Base-by-base conservation (phyloP, 2,113 vertebrate species). In the Plotosus lineatus region DNA sequence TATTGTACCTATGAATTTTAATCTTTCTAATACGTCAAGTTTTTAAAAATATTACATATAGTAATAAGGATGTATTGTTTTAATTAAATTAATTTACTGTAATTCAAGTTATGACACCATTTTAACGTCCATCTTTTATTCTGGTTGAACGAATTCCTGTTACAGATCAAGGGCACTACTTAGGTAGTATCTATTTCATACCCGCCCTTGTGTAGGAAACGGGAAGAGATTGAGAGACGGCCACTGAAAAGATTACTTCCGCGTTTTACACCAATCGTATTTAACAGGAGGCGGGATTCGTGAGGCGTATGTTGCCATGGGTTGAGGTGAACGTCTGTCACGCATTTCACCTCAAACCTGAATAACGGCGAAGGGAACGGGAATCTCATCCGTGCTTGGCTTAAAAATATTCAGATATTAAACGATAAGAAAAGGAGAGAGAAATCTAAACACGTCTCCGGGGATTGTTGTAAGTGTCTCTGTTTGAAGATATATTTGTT, bases 331-430 rank as follows among this genome's bases (percentile, higher is more conserved):
- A 17, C 40, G 77, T 58, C 86, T 60, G 28, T 81, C 77, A 69
- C 8, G 1, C 48, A 11, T 51, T 78, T 72, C 12, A 26, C 60
- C n/a, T 82, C 83, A 48, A 61, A 44, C 66, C 46, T 66, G 73
- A 81, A 86, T 86, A 92, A 91, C 90, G 86, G 85, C 87, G 89
- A 91, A 91, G 89, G 85, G 17, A 69, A 84, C 87, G 83, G 79
- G 81, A 79, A 80, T 80, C 74, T 84, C 60, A 42, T 56, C 66
- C 19, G 33, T 26, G 78, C 78, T 84, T 82, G 33, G 46, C 15
- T n/a, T 55, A 23, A 23, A 10, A 23, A 55, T n/a, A 11, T 11
- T 69, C 14, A 60, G 36, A 44, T 26, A 19, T 3, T 33, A 4
- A 28, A 66, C 40, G 76, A 31, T 48, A 44, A 26, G 28, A 75